phyloP scores from a whole-genome alignment of 2,888 invertebrate species.

The Cactoblastis cactorum region DNA sequence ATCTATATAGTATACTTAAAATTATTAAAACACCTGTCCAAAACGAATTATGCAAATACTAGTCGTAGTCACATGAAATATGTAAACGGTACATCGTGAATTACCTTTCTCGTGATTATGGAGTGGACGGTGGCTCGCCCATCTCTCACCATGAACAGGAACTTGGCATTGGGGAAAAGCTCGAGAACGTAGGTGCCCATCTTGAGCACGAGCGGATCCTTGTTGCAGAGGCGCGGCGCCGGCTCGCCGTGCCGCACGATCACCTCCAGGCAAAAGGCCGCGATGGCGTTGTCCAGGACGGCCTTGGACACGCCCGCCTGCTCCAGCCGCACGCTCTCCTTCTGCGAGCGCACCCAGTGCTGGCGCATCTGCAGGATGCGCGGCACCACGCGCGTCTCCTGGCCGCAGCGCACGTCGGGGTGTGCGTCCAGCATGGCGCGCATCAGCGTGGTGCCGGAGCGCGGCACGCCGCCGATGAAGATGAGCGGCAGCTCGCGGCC shows the following conservation, averaged over 20 bases:
- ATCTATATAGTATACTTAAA: no score
- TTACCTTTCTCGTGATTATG: conserved; percentile 95
- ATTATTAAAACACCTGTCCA: no score
- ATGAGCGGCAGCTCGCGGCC: conserved; percentile 95
- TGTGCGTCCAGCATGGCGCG: conserved; percentile 99
- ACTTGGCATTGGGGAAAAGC: conserved; percentile 98
- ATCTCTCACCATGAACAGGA: conserved; percentile 98
- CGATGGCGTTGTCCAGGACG: conserved; percentile 96
- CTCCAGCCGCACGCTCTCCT: conserved; percentile 92
- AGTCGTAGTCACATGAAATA: no score
- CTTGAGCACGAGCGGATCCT: conserved; percentile 98
- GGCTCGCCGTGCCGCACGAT: conserved; percentile 97
- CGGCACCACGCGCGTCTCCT: conserved; percentile 98
- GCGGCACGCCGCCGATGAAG: conserved; percentile 98
- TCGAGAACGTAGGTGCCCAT: conserved; percentile 95
- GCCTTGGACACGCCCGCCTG: conserved; percentile 96
- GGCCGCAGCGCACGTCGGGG: conserved; percentile 97
- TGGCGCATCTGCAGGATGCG: conserved; percentile 96
- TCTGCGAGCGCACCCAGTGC: conserved; percentile 97
- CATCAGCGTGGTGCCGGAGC: conserved; percentile 98
- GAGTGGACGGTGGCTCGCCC: conserved; percentile 99
- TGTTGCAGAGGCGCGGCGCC: conserved; percentile 97
- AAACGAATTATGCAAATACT: no score
- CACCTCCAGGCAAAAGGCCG: conserved; percentile 97
- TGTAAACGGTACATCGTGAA: no score